phyloP scores from a whole-genome alignment of 2,113 vertebrate genomes.

The Bos javanicus region DNA sequence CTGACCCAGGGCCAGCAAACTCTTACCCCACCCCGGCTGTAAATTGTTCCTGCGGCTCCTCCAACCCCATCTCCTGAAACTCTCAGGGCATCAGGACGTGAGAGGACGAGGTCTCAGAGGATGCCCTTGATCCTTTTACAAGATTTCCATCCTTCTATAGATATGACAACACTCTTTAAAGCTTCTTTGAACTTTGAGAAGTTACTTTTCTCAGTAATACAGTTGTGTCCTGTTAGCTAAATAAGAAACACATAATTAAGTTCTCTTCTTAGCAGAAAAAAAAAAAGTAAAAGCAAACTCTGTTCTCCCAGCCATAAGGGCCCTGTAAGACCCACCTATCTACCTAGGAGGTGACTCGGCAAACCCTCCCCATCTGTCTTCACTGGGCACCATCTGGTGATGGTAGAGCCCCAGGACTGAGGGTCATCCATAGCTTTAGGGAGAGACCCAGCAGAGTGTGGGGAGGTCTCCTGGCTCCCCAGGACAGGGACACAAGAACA shows the following conservation, averaged over 20 bases:
- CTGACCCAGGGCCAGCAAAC: background rate
- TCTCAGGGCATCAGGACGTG: background rate
- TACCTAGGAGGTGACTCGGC: background rate
- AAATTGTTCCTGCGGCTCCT: background rate
- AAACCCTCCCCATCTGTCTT: background rate
- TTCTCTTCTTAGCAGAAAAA: background rate
- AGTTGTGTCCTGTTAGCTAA: slow-evolving; percentile 46
- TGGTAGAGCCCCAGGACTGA: background rate
- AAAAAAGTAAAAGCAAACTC: background rate
- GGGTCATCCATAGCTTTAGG: background rate
- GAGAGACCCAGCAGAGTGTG: background rate
- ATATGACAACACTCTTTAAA: slow-evolving; percentile 24
- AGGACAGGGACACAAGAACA: background rate
- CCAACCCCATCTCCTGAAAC: background rate
- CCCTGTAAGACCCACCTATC: background rate
- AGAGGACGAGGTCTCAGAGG: background rate
- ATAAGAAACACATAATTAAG: slow-evolving; percentile 13
- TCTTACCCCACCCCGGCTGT: background rate
- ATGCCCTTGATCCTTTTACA: background rate
- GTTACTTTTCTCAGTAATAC: slow-evolving; percentile 24
- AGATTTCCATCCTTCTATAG: slow-evolving; percentile 47
- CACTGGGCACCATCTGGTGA: too few species aligned
- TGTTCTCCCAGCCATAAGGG: background rate
- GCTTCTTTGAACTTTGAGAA: slow-evolving; percentile 50
- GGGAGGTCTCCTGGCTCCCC: background rate